A percentile compares a stretch with the other conserved stretches of the same genome.
phyloP scores from a whole-genome alignment of 1,140 invertebrate species.

The Chlorops oryzae region DNA sequence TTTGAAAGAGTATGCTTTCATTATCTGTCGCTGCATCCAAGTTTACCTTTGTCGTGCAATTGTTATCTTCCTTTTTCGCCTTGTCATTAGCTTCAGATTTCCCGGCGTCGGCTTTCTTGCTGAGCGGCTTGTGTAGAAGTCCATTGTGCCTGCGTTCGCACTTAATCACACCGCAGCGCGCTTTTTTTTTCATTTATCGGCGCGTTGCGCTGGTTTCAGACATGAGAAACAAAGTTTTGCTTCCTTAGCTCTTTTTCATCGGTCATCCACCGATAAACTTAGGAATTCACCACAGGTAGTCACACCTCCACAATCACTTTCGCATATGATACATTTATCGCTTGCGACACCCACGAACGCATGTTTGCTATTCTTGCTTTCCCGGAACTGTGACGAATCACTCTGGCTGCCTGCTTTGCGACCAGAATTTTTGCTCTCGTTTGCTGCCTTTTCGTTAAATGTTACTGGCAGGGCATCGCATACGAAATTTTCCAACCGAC shows the following conservation, averaged over 20 bases:
- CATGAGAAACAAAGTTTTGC: neutral
- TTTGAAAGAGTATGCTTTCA: constrained; percentile 14
- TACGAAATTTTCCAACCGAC: too few species aligned
- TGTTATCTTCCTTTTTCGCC: neutral
- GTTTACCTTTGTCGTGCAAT: neutral
- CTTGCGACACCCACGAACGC: too few species aligned
- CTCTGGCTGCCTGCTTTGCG: too few species aligned
- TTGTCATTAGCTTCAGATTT: neutral
- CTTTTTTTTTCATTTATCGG: neutral
- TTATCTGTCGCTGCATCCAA: too few species aligned
- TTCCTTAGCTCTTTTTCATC: neutral
- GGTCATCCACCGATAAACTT: neutral
- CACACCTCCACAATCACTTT: neutral
- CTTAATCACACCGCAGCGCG: neutral
- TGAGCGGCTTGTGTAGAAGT: neutral
- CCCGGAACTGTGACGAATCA: too few species aligned
- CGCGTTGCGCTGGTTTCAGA: neutral
- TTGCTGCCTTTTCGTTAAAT: too few species aligned
- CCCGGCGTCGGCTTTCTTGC: neutral
- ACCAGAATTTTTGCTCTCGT: too few species aligned
- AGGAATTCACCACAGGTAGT: neutral
- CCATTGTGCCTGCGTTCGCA: neutral
- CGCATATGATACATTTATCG: too few species aligned
- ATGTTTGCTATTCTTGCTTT: too few species aligned
- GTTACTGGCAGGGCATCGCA: too few species aligned